Evolutionary conservation across 2,888 invertebrate genomes (phyloP).

Genomic region (Campopleginae sp.): DNA sequence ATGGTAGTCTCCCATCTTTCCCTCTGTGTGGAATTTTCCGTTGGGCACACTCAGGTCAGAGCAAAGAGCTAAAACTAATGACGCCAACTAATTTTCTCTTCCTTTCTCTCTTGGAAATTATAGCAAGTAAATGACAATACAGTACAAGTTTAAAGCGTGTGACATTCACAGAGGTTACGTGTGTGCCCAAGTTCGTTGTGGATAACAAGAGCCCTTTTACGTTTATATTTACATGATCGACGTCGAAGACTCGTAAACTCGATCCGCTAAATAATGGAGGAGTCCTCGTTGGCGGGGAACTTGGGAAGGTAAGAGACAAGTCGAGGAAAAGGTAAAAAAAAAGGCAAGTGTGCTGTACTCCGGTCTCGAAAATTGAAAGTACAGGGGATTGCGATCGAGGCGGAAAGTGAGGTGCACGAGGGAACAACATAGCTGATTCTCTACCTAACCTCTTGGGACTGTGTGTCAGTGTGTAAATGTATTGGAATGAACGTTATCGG

Average conservation of each 20-base stretch:
- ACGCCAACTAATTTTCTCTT: slow-evolving; percentile 80
- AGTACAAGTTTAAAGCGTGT: neutral
- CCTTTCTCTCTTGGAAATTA: slow-evolving; percentile 14
- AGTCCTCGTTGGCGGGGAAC: neutral
- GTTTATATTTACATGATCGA: neutral
- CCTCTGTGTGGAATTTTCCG: slow-evolving; percentile 43
- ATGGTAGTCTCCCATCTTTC: neutral
- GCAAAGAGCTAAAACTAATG: slow-evolving; percentile 80
- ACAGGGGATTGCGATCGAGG: slow-evolving; percentile 10
- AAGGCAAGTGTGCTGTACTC: slow-evolving; percentile 24
- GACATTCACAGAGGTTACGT: neutral
- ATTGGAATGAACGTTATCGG: slow-evolving; percentile 6
- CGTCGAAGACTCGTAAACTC: slow-evolving; percentile 3
- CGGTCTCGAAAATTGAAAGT: slow-evolving; percentile 48
- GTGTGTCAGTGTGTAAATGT: slow-evolving; percentile 9
- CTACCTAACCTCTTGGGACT: slow-evolving; percentile 41
- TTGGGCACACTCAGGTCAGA: slow-evolving; percentile 60
- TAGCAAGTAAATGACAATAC: slow-evolving; percentile 3
- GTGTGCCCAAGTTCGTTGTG: neutral
- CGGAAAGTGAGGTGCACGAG: slow-evolving; percentile 19
- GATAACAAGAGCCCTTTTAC: neutral
- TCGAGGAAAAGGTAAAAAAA: slow-evolving; percentile 37
- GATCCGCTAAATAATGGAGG: slow-evolving; percentile 5
- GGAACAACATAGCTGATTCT: slow-evolving; percentile 34
- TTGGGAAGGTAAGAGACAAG: neutral